Base-by-base conservation (phyloP, 2,797 vertebrate species). In the Sebastolobus altivelis region DNA sequence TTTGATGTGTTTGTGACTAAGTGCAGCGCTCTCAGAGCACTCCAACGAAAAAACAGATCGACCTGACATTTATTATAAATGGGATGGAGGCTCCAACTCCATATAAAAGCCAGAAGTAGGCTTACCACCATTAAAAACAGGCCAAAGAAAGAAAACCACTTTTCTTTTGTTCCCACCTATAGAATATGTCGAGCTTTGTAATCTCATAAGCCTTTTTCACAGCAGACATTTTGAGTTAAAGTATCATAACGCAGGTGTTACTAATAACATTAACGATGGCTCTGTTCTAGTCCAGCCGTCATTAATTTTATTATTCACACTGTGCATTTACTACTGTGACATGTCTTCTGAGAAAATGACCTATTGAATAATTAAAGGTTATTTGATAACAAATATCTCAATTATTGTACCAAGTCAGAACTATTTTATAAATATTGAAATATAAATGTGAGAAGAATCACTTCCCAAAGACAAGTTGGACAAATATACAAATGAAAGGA, bases 31-130 rank as follows among this genome's bases (percentile, higher is more conserved):
- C 55, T 86, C 37, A 75, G 58, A 74, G 74, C 55, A 31, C 69
- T 65, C 56, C 52, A 59, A 60, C n/a, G 18, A 75, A 65, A 70
- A 49, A 65, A 75, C 38, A 75, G 29, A 67, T 80, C 54, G 72
- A 86, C 46, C 43, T 73, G 71, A 67, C 60, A 77, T 87, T 75
- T 83, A 84, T 87, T 80, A 76, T 74, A 43, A 75, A 90, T 85
- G 54, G 56, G 80, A 84, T 20, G 27, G 75, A 78, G 65, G 59
- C 62, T 11, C 5, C 38, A 52, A 22, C n/a, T 56, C 20, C 18
- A 12, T 54, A 25, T 66, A 58, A 63, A 81, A 60, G 38, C 29
- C 69, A 72, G 9, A 73, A 25, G 18, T 54, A 40, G 62, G 22
- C 37, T 31, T 60, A 31, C 58, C n/a, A 25, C 2, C 11, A 22